These are phyloP conservation scores for Calvadosia cruxmelitensis DNA, from an alignment of 30 jellyfish, hydroid and myxozoan species.

Conservation along the genomic window DNA sequence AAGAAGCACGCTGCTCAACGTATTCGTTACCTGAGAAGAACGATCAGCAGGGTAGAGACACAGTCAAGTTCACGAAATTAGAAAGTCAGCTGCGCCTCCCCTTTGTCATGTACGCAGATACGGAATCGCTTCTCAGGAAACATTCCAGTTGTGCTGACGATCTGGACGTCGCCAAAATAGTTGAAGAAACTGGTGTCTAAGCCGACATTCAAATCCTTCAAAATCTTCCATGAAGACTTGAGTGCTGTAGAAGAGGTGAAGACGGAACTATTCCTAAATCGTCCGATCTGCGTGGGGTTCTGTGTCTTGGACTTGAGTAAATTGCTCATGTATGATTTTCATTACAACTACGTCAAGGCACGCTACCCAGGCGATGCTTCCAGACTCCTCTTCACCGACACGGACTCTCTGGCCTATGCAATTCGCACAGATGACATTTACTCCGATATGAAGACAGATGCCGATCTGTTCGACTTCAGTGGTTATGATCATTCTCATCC, in stretches of 20 bases:
- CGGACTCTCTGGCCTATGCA: conserved; percentile 46
- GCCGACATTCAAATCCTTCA: conserved; percentile 21
- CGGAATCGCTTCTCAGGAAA: no score
- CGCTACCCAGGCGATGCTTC: conserved; percentile 12
- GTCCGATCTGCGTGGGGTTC: conserved; percentile 43
- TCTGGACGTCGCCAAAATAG: background rate
- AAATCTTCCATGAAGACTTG: conserved; percentile 23
- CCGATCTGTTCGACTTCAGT: conserved; percentile 18
- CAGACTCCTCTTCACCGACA: conserved; percentile 37
- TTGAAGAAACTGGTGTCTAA: conserved; percentile 18
- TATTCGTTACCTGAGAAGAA: no score
- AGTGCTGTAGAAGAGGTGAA: conserved; percentile 32
- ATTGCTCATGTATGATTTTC: conserved; percentile 41
- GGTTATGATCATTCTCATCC: background rate
- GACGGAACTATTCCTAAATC: conserved; percentile 9
- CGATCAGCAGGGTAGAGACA: no score
- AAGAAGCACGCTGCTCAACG: no score
- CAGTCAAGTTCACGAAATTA: no score
- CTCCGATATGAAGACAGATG: conserved; percentile 15
- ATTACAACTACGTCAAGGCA: no score
- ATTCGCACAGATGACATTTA: conserved; percentile 41
- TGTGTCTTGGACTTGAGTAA: conserved; percentile 47
- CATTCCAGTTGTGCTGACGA: no score
- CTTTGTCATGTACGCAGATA: no score
- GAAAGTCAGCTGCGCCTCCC: no score